Evolutionary conservation across 2,888 invertebrate species (phyloP).

Genomic region (Dysmachus trigonus): DNA sequence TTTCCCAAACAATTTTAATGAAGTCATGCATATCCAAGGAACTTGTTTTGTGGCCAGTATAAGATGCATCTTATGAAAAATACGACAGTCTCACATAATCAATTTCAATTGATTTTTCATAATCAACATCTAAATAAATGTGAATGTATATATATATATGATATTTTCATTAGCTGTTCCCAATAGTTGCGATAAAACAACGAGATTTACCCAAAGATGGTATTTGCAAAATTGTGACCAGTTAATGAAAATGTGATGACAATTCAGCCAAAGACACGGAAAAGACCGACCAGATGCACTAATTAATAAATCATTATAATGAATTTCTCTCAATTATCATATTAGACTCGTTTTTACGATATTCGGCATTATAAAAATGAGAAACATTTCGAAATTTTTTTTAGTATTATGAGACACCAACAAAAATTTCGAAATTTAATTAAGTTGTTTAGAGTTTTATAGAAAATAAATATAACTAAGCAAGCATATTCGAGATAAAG

Average conservation of each 20-base stretch:
- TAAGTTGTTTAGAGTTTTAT: background rate
- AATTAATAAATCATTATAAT: constrained; percentile 46
- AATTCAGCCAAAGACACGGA: constrained; percentile 64
- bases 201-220: background rate
- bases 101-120: background rate
- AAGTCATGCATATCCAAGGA: background rate
- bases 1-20: background rate
- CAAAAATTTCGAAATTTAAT: background rate
- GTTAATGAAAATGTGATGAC: constrained; percentile 46
- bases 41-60: background rate
- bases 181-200: constrained; percentile 40
- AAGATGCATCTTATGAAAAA: background rate
- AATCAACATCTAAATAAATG: background rate
- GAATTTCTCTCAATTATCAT: constrained; percentile 49
- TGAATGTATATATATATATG: background rate
- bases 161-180: constrained; percentile 48
- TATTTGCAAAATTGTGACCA: constrained; percentile 46
- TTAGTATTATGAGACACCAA: background rate
- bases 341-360: constrained; percentile 46
- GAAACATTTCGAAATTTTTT: background rate
- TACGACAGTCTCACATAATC: background rate
- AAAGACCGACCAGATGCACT: constrained; percentile 63
- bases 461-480: background rate
- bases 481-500: constrained; percentile 40
- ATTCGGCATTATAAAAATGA: background rate